Percentiles rank a stretch among this genome's conserved stretches.
phyloP scores from a whole-genome alignment of 2,888 invertebrate genomes.

The Aspidiotus rigidus region DNA sequence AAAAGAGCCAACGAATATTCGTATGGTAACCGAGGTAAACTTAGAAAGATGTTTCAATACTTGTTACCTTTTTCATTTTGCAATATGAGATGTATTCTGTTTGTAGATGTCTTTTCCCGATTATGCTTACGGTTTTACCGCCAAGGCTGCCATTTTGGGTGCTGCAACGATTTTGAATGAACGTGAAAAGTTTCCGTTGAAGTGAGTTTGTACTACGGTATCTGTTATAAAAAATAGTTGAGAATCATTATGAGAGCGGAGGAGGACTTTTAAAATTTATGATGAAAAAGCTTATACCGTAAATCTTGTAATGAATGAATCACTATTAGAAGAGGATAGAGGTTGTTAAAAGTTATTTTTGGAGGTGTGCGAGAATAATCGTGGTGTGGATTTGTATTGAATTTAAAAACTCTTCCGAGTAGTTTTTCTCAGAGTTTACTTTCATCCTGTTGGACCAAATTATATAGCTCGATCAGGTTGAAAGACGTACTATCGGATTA shows the following conservation, averaged over 20 bases:
- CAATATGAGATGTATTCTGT: slow-evolving; percentile 15
- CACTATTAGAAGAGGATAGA: too few species aligned
- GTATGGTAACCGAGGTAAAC: slow-evolving; percentile 54
- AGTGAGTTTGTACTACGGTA: slow-evolving; percentile 46
- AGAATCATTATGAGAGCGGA: slow-evolving; percentile 8
- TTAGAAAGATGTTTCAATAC: slow-evolving; percentile 14
- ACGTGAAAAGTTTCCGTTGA: slow-evolving; percentile 60
- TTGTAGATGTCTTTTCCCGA: slow-evolving; percentile 53
- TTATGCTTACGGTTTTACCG: slow-evolving; percentile 77
- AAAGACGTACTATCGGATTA: background rate
- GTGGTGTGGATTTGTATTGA: too few species aligned
- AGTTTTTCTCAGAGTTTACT: too few species aligned
- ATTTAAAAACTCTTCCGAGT: too few species aligned
- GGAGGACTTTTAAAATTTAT: too few species aligned
- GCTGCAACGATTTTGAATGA: slow-evolving; percentile 70
- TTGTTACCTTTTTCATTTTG: slow-evolving; percentile 7
- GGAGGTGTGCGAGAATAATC: too few species aligned
- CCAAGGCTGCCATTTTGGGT: slow-evolving; percentile 59
- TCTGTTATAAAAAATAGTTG: background rate
- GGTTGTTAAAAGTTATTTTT: too few species aligned
- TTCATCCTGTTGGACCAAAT: too few species aligned
- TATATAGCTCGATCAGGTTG: too few species aligned
- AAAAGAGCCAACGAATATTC: slow-evolving; percentile 53
- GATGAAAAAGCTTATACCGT: too few species aligned
- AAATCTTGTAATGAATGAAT: too few species aligned